phyloP scores from a whole-genome alignment of 2,888 invertebrate genomes.

The Corythucha ciliata region DNA sequence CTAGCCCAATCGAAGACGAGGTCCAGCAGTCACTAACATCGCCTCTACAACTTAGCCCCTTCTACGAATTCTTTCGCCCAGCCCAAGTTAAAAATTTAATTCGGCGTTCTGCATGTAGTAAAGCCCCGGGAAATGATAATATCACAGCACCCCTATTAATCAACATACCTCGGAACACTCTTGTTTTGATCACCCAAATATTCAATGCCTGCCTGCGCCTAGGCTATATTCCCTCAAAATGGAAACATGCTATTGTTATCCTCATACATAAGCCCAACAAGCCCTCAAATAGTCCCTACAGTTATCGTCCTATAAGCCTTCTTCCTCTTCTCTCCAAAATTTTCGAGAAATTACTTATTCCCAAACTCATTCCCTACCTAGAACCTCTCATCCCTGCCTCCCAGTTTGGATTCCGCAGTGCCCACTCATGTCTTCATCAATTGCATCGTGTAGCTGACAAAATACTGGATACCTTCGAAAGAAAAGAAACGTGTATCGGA shows the following conservation, averaged over 20 bases:
- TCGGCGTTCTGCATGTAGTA: not conserved
- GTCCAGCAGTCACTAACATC: not conserved
- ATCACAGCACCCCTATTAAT: slow-evolving; percentile 4
- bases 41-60: slow-evolving; percentile 9
- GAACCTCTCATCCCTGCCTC: slow-evolving; percentile 3
- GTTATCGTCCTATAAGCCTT: slow-evolving; percentile 11
- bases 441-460: not conserved
- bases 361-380: slow-evolving; percentile 1
- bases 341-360: slow-evolving; percentile 3
- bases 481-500: not conserved
- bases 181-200: slow-evolving; percentile 10
- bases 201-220: slow-evolving; percentile 14
- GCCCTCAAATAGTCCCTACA: not conserved
- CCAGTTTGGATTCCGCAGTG: slow-evolving; percentile 10
- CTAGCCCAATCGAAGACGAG: slow-evolving; percentile 1
- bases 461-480: not conserved
- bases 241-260: slow-evolving; percentile 13
- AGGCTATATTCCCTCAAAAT: slow-evolving; percentile 2
- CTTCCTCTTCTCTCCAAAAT: slow-evolving; percentile 8
- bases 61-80: slow-evolving; percentile 2
- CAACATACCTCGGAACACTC: not conserved
- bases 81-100: no score
- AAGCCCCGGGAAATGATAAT: not conserved
- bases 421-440: slow-evolving; percentile 4
- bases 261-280: slow-evolving; percentile 8